Evolutionary conservation across 1,140 invertebrate species (phyloP).

Genomic region (Pygmarrhopalites habei): DNA sequence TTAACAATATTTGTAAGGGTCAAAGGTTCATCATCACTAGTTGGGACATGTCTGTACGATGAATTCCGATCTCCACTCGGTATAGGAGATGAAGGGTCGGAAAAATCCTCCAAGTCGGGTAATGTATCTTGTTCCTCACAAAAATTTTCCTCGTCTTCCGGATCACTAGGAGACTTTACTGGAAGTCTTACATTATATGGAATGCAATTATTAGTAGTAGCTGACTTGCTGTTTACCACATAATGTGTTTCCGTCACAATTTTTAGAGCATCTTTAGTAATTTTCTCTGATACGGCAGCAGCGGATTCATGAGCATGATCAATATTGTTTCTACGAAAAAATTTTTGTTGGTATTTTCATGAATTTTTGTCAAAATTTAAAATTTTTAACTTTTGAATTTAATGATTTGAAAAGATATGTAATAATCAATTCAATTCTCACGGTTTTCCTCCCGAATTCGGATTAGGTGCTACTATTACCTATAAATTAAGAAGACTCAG

Average conservation of each 20-base stretch:
- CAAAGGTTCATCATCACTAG: slow-evolving; percentile 14
- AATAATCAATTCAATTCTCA: too few relatives aligned
- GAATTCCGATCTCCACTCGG: slow-evolving; percentile 5
- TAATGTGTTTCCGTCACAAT: slow-evolving; percentile 16
- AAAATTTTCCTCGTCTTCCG: slow-evolving; percentile 30
- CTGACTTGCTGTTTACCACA: too few relatives aligned
- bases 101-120: slow-evolving; percentile 30
- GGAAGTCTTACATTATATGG: too few relatives aligned
- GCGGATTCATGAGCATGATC: neutral
- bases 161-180: slow-evolving; percentile 24
- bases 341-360: too few relatives aligned
- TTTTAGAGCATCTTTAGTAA: slow-evolving; percentile 4
- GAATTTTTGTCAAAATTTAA: too few relatives aligned
- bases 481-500: too few relatives aligned
- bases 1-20: slow-evolving; percentile 21
- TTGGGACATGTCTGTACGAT: slow-evolving; percentile 11
- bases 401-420: too few relatives aligned
- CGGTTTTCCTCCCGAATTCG: too few relatives aligned
- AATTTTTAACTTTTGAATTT: too few relatives aligned
- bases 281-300: neutral
- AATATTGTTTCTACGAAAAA: neutral
- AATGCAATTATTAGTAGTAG: too few relatives aligned
- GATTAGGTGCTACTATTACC: slow-evolving; percentile 28
- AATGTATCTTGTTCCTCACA: slow-evolving; percentile 21
- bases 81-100: slow-evolving; percentile 8